Evolutionary conservation across 2,113 vertebrate genomes (phyloP), one percentile per base, ranked within the genome.

Genomic region (Morone chrysops): DNA sequence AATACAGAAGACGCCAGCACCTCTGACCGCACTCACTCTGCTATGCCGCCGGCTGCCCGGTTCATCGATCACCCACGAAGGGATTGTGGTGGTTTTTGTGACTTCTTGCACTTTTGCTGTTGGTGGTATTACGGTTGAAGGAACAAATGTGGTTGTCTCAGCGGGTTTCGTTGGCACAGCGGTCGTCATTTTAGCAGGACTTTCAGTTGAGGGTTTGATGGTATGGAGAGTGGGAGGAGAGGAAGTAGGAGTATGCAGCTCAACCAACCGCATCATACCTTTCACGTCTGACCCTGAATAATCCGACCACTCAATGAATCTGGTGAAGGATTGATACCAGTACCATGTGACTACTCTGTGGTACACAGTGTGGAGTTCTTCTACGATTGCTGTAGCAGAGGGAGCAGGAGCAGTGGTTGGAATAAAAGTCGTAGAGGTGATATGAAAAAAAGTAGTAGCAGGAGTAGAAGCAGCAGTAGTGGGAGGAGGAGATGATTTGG

Each of bases 1-100:
- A 25, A 86, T 63, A 38, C 95, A 96, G 84, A 93, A 94, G 0
- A 80, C 50, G 0, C 69, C 85, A 0, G 51, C 59, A 0, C 53
- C 66, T 14, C 41, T 10, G 3, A 8, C 57, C 1, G 38, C 20
- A 0, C 25, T 3, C 0, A 11, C 0, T 3, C 5, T 1, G 16
- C 14, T 8, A 8, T 0, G 1, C 2, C 0, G 25, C 31, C 4
- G 3, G 0, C 13, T 3, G 0, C 47, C 31, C 0, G 0, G 4
- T 0, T 12, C 47, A 0, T 0, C 1, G 1, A 1, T 16, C 8
- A 0, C 31, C 18, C 5, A 14, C 0, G 22, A 2, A 2, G 68
- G n/a, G 4, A 2, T 0, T 0, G 13, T 1, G 50, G 12, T 38
- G 6, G 31, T 17, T 6, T 11, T 31, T 8, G 53, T 8, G 22